phyloP scores from a whole-genome alignment of 2,113 vertebrate genomes.

The Recurvirostra avosetta region DNA sequence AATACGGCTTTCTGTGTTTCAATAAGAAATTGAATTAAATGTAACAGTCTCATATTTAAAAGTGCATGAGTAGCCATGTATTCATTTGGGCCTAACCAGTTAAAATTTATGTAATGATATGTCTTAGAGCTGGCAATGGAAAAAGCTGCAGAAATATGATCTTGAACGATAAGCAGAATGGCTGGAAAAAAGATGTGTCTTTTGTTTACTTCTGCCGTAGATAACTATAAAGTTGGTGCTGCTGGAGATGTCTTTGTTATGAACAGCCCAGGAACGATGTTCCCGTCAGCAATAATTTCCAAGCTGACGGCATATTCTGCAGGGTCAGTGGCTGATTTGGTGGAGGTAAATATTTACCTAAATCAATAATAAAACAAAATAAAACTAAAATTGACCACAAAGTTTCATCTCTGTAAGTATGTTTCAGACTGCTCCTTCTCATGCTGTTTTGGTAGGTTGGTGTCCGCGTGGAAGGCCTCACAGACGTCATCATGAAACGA shows the following conservation, averaged over 20 bases:
- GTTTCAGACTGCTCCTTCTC: background rate
- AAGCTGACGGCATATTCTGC: constrained; percentile 74
- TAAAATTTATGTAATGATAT: background rate
- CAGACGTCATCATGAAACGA: constrained; percentile 72
- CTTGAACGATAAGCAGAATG: background rate
- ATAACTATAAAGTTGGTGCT: constrained; percentile 77
- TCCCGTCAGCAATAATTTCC: constrained; percentile 76
- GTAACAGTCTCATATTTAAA: background rate
- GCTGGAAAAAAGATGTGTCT: background rate
- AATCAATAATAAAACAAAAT: background rate
- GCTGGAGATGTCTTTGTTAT: constrained; percentile 76
- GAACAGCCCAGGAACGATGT: constrained; percentile 77
- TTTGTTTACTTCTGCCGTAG: constrained; percentile 50
- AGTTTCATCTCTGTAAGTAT: background rate
- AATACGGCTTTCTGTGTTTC: background rate
- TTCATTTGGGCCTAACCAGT: background rate
- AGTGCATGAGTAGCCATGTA: background rate
- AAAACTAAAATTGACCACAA: background rate
- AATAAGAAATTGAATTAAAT: background rate
- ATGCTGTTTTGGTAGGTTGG: constrained; percentile 68
- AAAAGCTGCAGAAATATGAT: background rate
- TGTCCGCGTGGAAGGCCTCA: constrained; percentile 79
- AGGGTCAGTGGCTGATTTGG: constrained; percentile 77
- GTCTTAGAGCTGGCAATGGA: background rate
- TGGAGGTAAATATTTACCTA: constrained; percentile 76